Conservation (phyloP, 2,797 vertebrate species). For the Anableps anableps region DNA sequence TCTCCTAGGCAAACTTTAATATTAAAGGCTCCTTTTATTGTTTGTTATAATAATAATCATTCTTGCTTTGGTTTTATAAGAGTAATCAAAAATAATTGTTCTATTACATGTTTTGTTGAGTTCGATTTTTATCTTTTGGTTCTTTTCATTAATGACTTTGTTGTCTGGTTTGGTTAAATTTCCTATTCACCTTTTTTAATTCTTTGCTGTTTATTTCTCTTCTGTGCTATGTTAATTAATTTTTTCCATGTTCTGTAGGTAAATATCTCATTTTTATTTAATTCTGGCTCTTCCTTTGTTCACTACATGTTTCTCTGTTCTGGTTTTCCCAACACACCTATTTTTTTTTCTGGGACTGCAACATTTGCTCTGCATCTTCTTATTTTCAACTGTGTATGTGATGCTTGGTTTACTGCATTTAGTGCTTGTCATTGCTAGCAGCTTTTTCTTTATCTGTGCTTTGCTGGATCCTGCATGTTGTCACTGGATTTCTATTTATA, state of each 20-base stretch:
- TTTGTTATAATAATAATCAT: conserved; percentile 14
- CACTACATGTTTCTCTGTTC: neutral
- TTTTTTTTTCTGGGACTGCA: neutral
- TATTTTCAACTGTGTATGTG: neutral
- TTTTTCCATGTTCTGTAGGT: neutral
- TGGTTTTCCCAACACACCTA: neutral
- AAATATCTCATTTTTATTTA: neutral
- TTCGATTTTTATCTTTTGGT: neutral
- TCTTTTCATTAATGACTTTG: neutral
- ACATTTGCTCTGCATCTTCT: neutral
- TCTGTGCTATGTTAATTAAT: neutral
- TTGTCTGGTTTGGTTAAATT: neutral
- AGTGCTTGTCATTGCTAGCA: neutral
- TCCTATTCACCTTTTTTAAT: neutral
- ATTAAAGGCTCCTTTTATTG: conserved; percentile 8
- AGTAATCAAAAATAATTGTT: neutral
- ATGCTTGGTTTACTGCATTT: neutral
- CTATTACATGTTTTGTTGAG: neutral
- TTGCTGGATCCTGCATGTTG: neutral
- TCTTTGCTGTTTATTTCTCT: neutral
- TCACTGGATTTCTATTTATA: neutral
- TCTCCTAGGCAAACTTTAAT: conserved; percentile 8
- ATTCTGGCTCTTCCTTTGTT: neutral
- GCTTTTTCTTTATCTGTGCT: neutral
- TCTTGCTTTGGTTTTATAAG: neutral